phyloP scores from a whole-genome alignment of 1,140 invertebrate genomes.

The Drosophila cardini region DNA sequence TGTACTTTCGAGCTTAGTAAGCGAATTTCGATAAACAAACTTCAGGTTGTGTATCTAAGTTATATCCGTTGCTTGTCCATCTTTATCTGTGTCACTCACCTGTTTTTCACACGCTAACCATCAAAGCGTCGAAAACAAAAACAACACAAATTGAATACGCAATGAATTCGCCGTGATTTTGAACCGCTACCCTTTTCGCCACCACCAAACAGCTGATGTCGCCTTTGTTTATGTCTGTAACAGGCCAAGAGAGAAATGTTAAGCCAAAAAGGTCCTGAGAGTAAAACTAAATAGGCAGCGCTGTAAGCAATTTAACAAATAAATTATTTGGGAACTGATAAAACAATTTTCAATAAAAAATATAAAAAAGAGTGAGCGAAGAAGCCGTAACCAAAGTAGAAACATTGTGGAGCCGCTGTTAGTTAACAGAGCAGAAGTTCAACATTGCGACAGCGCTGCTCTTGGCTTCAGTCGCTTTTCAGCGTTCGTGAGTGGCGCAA shows the following conservation, averaged over 20 bases:
- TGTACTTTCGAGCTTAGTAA: background rate
- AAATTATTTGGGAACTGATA: background rate
- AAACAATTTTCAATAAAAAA: background rate
- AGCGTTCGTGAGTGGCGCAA: slow-evolving; percentile 50
- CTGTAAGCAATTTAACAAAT: background rate
- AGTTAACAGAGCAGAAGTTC: slow-evolving; percentile 20
- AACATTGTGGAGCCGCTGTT: slow-evolving; percentile 12
- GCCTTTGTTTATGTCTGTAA: slow-evolving; percentile 38
- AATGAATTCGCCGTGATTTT: slow-evolving; percentile 39
- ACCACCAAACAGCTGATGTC: slow-evolving; percentile 32
- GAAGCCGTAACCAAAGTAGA: background rate
- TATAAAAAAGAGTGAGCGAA: background rate
- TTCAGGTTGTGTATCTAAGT: slow-evolving; percentile 12
- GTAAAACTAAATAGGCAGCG: background rate
- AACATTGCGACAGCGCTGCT: slow-evolving; percentile 7
- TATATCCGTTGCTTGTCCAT: slow-evolving; percentile 55
- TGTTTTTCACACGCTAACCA: slow-evolving; percentile 67
- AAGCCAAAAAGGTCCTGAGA: slow-evolving; percentile 9
- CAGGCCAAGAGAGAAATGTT: slow-evolving; percentile 26
- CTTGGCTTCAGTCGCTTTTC: slow-evolving; percentile 50
- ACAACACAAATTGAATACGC: slow-evolving; percentile 21
- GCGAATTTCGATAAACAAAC: slow-evolving; percentile 45
- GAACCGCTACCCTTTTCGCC: slow-evolving; percentile 3
- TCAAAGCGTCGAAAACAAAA: slow-evolving; percentile 44
- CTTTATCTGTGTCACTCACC: slow-evolving; percentile 76